Conservation (phyloP, 2,797 vertebrate genomes). For the Diglossa cyanea region DNA sequence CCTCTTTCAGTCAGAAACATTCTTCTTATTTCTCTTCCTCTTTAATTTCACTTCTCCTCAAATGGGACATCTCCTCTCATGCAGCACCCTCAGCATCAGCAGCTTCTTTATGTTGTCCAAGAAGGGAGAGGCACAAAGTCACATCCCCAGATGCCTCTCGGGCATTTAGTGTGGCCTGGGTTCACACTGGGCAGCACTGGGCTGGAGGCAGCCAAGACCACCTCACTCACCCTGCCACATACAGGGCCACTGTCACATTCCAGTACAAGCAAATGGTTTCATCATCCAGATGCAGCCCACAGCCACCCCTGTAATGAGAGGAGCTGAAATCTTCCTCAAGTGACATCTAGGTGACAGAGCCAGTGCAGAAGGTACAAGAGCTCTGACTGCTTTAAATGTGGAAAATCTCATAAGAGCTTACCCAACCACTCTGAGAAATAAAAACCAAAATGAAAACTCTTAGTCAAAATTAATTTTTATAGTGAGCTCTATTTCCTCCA, state of each 20-base stretch:
- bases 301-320: not conserved
- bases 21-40: not conserved
- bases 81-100: accelerated
- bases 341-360: not conserved
- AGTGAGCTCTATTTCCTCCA: not conserved
- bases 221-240: accelerated
- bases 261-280: not conserved
- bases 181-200: accelerated
- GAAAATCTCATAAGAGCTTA: not conserved
- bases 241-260: accelerated
- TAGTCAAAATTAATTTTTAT: not conserved
- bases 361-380: not conserved
- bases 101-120: accelerated
- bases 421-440: not conserved
- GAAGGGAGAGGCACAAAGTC: not conserved
- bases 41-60: not conserved
- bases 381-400: not conserved
- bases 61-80: not conserved
- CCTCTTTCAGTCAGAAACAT: not conserved
- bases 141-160: accelerated
- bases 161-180: not conserved
- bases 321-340: not conserved
- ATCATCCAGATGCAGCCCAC: not conserved
- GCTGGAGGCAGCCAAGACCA: not conserved
- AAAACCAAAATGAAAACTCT: not conserved